These are phyloP conservation scores for Idaea dimidiata DNA, from an alignment of 2,888 invertebrate species.

Conservation along the genomic window DNA sequence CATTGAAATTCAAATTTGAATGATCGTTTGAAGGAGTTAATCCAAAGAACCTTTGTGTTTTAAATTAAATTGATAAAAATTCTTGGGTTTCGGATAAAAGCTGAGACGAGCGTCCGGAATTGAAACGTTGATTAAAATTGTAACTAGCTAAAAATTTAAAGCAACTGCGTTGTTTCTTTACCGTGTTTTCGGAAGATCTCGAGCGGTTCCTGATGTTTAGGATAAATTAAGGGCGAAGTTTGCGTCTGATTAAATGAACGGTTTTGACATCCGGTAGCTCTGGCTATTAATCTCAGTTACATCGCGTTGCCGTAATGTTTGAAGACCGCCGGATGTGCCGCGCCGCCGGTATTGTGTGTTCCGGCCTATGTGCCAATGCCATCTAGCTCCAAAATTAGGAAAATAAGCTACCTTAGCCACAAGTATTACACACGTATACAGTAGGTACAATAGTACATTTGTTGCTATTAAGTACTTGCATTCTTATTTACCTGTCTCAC, in stretches of 20 bases:
- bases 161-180: neutral
- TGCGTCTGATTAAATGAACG: neutral
- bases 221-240: no score
- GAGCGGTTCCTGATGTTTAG: neutral
- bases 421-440: no score
- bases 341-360: no score
- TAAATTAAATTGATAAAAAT: slow-evolving; percentile 1
- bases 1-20: slow-evolving; percentile 4
- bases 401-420: no score
- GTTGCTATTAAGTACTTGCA: no score
- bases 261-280: neutral
- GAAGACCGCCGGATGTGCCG: no score
- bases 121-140: slow-evolving; percentile 25
- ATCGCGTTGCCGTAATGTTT: no score
- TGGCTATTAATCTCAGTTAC: no score
- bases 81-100: slow-evolving; percentile 33
- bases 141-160: slow-evolving; percentile 13
- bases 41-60: neutral
- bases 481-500: no score
- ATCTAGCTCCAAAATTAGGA: no score
- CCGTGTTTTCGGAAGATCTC: neutral
- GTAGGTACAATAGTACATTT: no score
- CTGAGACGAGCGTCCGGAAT: slow-evolving; percentile 38
- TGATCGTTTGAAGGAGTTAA: neutral
- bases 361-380: no score